Percentiles rank a stretch among this genome's conserved stretches.
Evolutionary conservation across 2,888 invertebrate genomes (phyloP).

Genomic region (Dione juno): DNA sequence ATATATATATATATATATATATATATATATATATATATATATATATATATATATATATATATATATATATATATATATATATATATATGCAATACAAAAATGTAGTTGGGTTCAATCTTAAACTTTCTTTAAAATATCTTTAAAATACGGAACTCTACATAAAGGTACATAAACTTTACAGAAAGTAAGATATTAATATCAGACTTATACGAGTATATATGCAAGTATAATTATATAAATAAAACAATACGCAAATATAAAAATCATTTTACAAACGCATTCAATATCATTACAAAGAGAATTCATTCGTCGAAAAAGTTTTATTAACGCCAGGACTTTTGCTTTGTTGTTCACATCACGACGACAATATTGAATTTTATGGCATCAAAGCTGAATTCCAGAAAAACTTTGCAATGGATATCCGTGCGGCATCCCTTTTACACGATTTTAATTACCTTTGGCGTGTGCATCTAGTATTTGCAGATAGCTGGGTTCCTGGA

Average conservation of each 20-base stretch:
- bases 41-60: too few species aligned
- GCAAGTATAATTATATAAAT: too few species aligned
- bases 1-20: too few species aligned
- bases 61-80: too few species aligned
- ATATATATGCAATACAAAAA: too few species aligned
- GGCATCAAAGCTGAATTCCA: constrained; percentile 37
- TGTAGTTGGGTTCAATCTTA: too few species aligned
- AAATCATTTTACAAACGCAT: background rate
- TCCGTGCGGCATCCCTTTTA: constrained; percentile 34
- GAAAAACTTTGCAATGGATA: constrained; percentile 31
- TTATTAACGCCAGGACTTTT: constrained; percentile 23
- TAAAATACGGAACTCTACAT: too few species aligned
- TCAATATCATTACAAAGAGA: background rate
- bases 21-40: too few species aligned
- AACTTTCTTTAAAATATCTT: too few species aligned
- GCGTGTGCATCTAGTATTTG: constrained; percentile 26
- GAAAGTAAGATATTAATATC: too few species aligned
- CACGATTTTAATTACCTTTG: constrained; percentile 38
- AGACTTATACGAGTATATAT: too few species aligned
- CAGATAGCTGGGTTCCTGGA: constrained; percentile 22
- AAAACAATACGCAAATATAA: background rate
- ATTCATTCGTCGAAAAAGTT: constrained; percentile 19
- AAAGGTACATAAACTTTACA: too few species aligned
- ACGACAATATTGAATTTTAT: constrained; percentile 33
- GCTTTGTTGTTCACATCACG: constrained; percentile 29